Evolutionary conservation across 2,888 invertebrate genomes (phyloP).

Genomic region (Ceriagrion tenellum): DNA sequence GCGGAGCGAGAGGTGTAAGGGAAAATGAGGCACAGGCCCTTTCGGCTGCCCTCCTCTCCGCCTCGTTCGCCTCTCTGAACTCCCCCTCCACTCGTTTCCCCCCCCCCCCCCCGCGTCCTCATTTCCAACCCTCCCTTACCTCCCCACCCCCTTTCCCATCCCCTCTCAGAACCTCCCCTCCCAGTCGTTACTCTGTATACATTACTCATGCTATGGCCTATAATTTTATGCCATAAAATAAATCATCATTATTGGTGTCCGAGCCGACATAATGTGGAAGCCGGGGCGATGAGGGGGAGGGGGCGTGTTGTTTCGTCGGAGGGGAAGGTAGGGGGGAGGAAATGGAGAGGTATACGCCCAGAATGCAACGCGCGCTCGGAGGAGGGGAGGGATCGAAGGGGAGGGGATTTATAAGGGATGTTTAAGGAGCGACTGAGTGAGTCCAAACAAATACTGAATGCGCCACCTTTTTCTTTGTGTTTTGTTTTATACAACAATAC

Average conservation of each 20-base stretch:
- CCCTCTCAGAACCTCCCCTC: not conserved
- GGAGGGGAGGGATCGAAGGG: no score
- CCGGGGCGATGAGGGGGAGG: not conserved
- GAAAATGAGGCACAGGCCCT: no score
- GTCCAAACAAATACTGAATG: no score
- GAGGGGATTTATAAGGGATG: no score
- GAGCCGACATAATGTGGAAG: constrained; percentile 53
- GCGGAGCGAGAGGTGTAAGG: no score
- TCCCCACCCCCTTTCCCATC: not conserved
- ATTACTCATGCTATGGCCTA: constrained; percentile 73
- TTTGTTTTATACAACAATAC: no score
- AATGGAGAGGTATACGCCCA: no score
- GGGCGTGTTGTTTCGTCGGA: not conserved
- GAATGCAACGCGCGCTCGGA: no score
- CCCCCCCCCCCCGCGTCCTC: not conserved
- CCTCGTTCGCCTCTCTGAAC: no score
- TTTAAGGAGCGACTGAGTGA: no score
- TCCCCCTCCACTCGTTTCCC: not conserved
- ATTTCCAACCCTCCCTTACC: not conserved
- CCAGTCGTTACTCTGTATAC: constrained; percentile 1
- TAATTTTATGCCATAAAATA: constrained; percentile 81
- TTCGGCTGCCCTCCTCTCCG: no score
- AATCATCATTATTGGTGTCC: constrained; percentile 81
- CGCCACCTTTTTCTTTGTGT: no score
- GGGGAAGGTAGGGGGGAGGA: constrained; percentile 70